Percentiles rank a stretch among this genome's conserved stretches.
phyloP scores from a whole-genome alignment of 1,140 invertebrate genomes.

The Melitaea cinxia region DNA sequence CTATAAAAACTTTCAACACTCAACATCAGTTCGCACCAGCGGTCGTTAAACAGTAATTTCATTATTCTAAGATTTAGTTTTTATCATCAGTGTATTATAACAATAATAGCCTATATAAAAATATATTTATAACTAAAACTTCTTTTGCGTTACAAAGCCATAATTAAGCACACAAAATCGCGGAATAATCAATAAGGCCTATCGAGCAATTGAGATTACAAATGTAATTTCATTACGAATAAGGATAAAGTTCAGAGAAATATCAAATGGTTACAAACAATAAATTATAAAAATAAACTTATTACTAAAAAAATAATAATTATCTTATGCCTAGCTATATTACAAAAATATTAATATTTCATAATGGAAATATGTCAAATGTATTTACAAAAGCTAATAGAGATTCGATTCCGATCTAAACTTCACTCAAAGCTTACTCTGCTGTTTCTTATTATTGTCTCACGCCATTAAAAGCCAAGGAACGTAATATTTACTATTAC shows the following conservation, averaged over 20 bases:
- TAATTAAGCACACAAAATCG: slow-evolving; percentile 17
- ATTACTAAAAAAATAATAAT: slow-evolving; percentile 24
- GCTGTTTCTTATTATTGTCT: slow-evolving; percentile 39
- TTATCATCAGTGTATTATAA: slow-evolving; percentile 48
- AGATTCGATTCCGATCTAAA: slow-evolving; percentile 48
- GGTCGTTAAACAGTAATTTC: slow-evolving; percentile 67
- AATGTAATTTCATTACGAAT: slow-evolving; percentile 35
- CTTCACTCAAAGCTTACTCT: not conserved
- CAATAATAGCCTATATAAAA: slow-evolving; percentile 73
- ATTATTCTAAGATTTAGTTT: slow-evolving; percentile 58
- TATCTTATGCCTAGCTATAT: slow-evolving; percentile 23
- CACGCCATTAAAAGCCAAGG: slow-evolving; percentile 36
- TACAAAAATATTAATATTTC: slow-evolving; percentile 54
- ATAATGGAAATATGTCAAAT: slow-evolving; percentile 35
- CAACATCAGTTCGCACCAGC: slow-evolving; percentile 80
- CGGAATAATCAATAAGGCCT: not conserved
- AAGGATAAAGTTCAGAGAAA: slow-evolving; percentile 15
- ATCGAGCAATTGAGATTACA: slow-evolving; percentile 41
- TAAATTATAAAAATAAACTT: slow-evolving; percentile 35
- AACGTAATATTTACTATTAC: slow-evolving; percentile 40
- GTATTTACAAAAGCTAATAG: slow-evolving; percentile 50
- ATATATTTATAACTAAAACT: slow-evolving; percentile 63
- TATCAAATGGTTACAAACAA: slow-evolving; percentile 33
- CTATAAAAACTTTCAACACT: slow-evolving; percentile 79
- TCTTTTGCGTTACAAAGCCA: slow-evolving; percentile 2